A percentile compares a stretch with the other conserved stretches of the same genome.
Conservation (phyloP, 2,888 invertebrate genomes). For the Drosophila pseudotakahashii region DNA sequence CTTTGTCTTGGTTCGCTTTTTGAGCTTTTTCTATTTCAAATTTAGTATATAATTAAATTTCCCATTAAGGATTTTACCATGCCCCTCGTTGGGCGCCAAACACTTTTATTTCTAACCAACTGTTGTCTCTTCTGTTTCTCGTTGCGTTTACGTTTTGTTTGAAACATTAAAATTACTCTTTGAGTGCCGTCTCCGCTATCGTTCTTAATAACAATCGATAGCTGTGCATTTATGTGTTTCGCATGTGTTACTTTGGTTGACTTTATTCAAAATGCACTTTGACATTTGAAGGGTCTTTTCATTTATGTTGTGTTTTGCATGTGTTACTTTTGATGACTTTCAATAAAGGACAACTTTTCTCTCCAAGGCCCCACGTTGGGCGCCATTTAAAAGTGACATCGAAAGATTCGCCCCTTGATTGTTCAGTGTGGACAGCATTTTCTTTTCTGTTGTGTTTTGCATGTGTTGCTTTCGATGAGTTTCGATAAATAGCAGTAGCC, state of each 20-base stretch:
- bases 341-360: too few relatives aligned
- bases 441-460: constrained; percentile 6
- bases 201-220: neutral
- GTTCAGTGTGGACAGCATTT: neutral
- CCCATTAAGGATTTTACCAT: too few relatives aligned
- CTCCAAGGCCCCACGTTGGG: neutral
- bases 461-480: constrained; percentile 3
- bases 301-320: neutral
- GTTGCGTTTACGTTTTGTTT: neutral
- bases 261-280: neutral
- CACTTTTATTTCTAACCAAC: neutral
- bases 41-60: too few relatives aligned
- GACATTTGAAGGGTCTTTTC: neutral
- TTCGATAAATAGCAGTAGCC: neutral
- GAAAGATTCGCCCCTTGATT: neutral
- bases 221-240: neutral
- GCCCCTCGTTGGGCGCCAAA: neutral
- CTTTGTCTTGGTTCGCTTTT: neutral
- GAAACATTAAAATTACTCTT: neutral
- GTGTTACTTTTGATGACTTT: neutral
- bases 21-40: too few relatives aligned
- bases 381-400: too few relatives aligned
- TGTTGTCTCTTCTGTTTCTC: neutral
- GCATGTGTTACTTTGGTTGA: neutral
- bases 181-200: neutral